Percentiles rank a stretch among this genome's conserved stretches.
These are phyloP conservation scores for Timema podura DNA, from an alignment of 2,888 invertebrate genomes.

Conservation along the genomic window DNA sequence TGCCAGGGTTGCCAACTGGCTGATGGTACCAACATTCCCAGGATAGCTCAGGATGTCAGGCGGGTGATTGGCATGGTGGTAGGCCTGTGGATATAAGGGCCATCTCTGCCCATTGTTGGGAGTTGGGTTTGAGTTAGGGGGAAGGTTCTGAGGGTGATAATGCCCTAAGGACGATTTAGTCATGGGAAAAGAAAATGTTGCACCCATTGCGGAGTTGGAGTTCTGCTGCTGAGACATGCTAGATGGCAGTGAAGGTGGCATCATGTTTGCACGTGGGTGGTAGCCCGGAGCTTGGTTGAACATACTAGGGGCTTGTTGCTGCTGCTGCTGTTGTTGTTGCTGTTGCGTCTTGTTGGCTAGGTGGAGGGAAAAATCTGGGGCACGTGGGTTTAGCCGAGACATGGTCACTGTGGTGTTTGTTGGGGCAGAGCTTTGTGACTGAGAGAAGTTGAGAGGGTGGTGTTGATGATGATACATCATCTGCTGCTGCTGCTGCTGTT, in stretches of 20 bases:
- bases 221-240: conserved; percentile 24
- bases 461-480: conserved; percentile 24
- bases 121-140: conserved; percentile 18
- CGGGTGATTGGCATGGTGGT: conserved; percentile 25
- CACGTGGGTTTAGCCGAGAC: conserved; percentile 74
- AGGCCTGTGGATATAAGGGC: conserved; percentile 29
- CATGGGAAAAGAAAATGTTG: conserved; percentile 25
- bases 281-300: conserved; percentile 22
- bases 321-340: conserved; percentile 35
- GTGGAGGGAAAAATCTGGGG: conserved; percentile 66
- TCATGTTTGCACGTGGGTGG: conserved; percentile 25
- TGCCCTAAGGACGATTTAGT: conserved; percentile 25
- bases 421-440: conserved; percentile 18
- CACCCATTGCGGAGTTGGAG: conserved; percentile 22
- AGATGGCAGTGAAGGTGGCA: conserved; percentile 26
- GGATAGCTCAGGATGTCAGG: conserved; percentile 27
- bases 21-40: conserved; percentile 20
- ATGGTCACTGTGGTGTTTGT: conserved; percentile 49
- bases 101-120: conserved; percentile 28
- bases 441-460: conserved; percentile 21
- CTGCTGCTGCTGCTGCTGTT: conserved; percentile 22
- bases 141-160: conserved; percentile 21
- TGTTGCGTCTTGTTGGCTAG: conserved; percentile 42
- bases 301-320: conserved; percentile 16
- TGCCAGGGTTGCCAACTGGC: conserved; percentile 26